Conservation (phyloP, 2,113 vertebrate genomes). For the Nanorana parkeri region DNA sequence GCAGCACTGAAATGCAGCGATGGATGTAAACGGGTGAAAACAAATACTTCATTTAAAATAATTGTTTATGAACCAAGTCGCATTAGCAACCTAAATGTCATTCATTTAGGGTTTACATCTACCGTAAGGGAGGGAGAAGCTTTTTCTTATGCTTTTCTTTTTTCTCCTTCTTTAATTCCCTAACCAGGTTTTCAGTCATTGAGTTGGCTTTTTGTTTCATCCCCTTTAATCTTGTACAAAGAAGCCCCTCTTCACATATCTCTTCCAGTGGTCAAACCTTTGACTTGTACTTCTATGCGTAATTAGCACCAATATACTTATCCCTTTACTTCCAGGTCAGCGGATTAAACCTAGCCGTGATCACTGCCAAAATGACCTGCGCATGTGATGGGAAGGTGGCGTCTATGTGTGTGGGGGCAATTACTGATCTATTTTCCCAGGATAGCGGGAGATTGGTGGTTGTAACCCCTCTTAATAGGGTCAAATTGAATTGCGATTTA, state of each 20-base stretch:
- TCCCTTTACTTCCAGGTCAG: constrained; percentile 56
- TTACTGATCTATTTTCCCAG: constrained; percentile 40
- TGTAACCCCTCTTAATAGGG: constrained; percentile 24
- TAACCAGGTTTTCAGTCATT: neutral
- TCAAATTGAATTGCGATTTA: constrained; percentile 25
- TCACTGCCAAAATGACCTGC: constrained; percentile 36
- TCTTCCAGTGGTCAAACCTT: constrained; percentile 29
- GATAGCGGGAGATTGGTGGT: constrained; percentile 30
- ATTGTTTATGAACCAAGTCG: no score
- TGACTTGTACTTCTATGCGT: constrained; percentile 38
- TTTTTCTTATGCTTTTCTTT: no score
- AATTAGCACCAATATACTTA: constrained; percentile 54
- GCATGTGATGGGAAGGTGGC: constrained; percentile 49
- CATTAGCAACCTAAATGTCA: no score
- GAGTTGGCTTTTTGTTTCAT: constrained; percentile 20
- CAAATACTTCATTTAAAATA: no score
- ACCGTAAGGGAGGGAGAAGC: no score
- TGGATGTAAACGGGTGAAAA: no score
- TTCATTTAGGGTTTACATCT: no score
- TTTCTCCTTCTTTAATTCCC: neutral
- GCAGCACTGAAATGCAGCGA: no score
- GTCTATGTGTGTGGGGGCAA: constrained; percentile 25
- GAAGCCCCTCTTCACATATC: constrained; percentile 37
- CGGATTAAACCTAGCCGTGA: constrained; percentile 42
- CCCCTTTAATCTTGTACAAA: constrained; percentile 34